Conservation (phyloP, 2,797 vertebrate species). For the Streptopelia turtur region DNA sequence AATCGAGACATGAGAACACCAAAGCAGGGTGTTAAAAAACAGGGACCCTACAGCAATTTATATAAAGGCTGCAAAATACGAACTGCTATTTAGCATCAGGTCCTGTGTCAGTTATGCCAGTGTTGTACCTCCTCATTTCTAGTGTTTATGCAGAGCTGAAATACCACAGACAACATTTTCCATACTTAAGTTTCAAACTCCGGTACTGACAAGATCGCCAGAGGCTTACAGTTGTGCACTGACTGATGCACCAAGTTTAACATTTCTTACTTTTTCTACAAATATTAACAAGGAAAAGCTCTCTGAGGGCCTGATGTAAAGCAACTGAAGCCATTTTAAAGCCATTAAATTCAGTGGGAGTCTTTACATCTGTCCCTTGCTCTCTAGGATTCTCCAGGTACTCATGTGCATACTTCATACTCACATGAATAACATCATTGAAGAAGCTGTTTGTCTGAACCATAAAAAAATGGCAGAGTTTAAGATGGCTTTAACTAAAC, state of each 20-base stretch:
- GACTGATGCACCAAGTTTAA: not conserved
- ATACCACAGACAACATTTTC: not conserved
- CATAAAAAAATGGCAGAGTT: not conserved
- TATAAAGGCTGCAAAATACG: not conserved
- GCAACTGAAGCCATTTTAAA: slow-evolving; percentile 31
- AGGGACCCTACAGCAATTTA: not conserved
- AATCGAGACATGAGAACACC: not conserved
- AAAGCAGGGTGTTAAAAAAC: not conserved
- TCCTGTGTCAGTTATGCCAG: not conserved
- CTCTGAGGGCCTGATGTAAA: not conserved
- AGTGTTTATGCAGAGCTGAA: not conserved
- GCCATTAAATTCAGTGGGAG: not conserved
- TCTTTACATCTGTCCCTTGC: not conserved
- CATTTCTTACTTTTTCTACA: not conserved
- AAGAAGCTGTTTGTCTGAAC: not conserved
- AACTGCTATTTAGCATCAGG: not conserved
- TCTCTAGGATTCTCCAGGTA: not conserved
- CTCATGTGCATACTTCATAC: not conserved
- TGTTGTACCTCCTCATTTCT: not conserved
- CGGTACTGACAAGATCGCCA: not conserved
- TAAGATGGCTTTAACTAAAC: not conserved
- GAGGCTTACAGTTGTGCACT: not conserved
- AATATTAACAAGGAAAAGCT: not conserved
- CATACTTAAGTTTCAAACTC: not conserved
- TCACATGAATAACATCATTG: not conserved